Percentiles rank a stretch among this genome's conserved stretches.
phyloP scores from a whole-genome alignment of 1,140 invertebrate genomes.

The Bilobella aurantiaca region DNA sequence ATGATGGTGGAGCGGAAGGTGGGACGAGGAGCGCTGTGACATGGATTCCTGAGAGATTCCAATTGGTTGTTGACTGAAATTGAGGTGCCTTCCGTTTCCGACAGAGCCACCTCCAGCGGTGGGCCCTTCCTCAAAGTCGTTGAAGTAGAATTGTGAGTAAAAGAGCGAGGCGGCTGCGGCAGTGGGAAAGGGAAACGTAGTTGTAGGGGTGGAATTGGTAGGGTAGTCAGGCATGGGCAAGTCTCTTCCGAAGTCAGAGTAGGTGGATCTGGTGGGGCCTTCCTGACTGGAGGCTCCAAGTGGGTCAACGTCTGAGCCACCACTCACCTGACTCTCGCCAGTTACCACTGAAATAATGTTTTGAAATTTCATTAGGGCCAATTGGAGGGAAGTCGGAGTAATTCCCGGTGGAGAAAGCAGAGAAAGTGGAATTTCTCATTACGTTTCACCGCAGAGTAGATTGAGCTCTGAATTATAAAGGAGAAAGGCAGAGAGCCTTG shows the following conservation, averaged over 20 bases:
- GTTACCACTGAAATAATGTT: constrained; percentile 28
- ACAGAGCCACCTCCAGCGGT: not conserved
- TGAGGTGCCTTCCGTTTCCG: not conserved
- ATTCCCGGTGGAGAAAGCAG: not conserved
- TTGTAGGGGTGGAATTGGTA: not conserved
- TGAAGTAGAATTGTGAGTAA: constrained; percentile 34
- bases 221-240: too few species aligned
- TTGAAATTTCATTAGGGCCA: not conserved
- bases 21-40: too few species aligned
- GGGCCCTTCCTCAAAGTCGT: constrained; percentile 26
- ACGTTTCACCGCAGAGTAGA: not conserved
- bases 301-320: constrained; percentile 31
- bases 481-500: not conserved
- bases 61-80: not conserved
- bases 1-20: not conserved
- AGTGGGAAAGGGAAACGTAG: constrained; percentile 20
- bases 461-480: not conserved
- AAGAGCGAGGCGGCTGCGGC: constrained; percentile 34
- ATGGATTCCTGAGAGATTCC: not conserved
- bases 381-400: not conserved
- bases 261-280: not conserved
- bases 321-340: constrained; percentile 31
- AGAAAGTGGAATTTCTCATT: not conserved
- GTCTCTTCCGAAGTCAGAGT: not conserved
- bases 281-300: constrained; percentile 20